A percentile compares a stretch with the other conserved stretches of the same genome.
These are phyloP conservation scores for Drosophila percnosoma DNA, from an alignment of 2,888 invertebrate species.

Conservation along the genomic window DNA sequence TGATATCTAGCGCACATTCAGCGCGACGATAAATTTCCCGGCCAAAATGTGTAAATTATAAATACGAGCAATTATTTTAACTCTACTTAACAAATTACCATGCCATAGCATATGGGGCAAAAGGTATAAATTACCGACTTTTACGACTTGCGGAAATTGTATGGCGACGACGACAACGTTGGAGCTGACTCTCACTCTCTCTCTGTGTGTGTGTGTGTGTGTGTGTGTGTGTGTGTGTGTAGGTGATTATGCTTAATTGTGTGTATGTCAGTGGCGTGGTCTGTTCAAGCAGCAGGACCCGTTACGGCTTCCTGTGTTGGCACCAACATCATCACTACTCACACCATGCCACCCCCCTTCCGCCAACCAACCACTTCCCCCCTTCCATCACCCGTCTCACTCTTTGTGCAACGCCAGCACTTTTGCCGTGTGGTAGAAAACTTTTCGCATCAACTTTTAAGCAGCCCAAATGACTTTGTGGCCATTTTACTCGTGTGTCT, in stretches of 20 bases:
- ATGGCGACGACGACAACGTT: constrained; percentile 64
- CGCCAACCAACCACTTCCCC: background rate
- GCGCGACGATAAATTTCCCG: constrained; percentile 83
- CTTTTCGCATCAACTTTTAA: constrained; percentile 80
- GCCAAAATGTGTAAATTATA: constrained; percentile 85
- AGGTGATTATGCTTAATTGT: constrained; percentile 74
- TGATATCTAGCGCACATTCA: constrained; percentile 76
- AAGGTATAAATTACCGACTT: constrained; percentile 81
- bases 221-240: constrained; percentile 37
- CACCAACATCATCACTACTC: constrained; percentile 22
- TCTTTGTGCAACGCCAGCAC: background rate
- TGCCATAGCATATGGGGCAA: constrained; percentile 84
- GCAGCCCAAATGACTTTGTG: constrained; percentile 77
- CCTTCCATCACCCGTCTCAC: background rate
- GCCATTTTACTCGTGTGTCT: constrained; percentile 52
- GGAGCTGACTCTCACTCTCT: background rate
- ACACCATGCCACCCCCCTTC: background rate
- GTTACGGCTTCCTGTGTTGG: constrained; percentile 43
- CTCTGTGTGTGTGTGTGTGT: constrained; percentile 20
- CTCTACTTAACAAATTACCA: constrained; percentile 86
- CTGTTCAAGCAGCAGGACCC: constrained; percentile 45
- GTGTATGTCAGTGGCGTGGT: constrained; percentile 61
- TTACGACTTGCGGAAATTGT: constrained; percentile 81
- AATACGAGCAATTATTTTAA: constrained; percentile 86
- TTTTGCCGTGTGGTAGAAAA: constrained; percentile 62